Conservation (phyloP, 2,888 invertebrate genomes). For the Rhimphoctona megacephalus region DNA sequence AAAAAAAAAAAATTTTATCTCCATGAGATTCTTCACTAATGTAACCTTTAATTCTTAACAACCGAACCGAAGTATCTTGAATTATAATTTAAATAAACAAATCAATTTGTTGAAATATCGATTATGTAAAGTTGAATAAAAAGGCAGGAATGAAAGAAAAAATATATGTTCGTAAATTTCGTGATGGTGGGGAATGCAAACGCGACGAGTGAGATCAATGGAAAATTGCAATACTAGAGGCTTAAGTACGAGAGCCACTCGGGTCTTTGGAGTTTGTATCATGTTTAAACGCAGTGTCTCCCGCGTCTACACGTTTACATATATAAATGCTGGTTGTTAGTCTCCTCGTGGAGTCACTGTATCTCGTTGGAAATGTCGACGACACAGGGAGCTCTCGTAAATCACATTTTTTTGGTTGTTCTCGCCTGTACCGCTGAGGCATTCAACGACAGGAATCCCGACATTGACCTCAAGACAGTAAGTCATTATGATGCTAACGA, state of each 20-base stretch:
- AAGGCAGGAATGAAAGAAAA: slow-evolving; percentile 8
- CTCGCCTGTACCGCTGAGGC: slow-evolving; percentile 16
- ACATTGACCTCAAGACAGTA: slow-evolving; percentile 77
- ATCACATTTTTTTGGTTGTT: slow-evolving; percentile 27
- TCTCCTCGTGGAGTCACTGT: slow-evolving; percentile 60
- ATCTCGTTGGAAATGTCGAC: slow-evolving; percentile 62
- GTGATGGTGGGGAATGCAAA: slow-evolving; percentile 52
- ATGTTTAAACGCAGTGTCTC: slow-evolving; percentile 17
- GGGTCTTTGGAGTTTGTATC: slow-evolving; percentile 23
- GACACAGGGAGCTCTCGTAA: slow-evolving; percentile 44
- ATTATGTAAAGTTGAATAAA: background rate
- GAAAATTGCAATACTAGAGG: slow-evolving; percentile 41
- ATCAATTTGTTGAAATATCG: background rate
- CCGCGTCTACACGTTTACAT: slow-evolving; percentile 39
- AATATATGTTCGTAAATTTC: slow-evolving; percentile 21
- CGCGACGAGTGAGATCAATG: slow-evolving; percentile 42
- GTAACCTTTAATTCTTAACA: no score
- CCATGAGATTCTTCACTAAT: no score
- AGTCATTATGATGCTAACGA: slow-evolving; percentile 63
- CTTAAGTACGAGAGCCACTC: slow-evolving; percentile 21
- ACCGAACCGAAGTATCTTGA: background rate
- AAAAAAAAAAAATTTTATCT: no score
- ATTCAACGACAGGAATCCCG: slow-evolving; percentile 74
- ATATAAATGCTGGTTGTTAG: slow-evolving; percentile 63
- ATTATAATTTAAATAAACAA: background rate